Evolutionary conservation across 2,797 vertebrate genomes (phyloP).

Genomic region (Tragopan temminckii): DNA sequence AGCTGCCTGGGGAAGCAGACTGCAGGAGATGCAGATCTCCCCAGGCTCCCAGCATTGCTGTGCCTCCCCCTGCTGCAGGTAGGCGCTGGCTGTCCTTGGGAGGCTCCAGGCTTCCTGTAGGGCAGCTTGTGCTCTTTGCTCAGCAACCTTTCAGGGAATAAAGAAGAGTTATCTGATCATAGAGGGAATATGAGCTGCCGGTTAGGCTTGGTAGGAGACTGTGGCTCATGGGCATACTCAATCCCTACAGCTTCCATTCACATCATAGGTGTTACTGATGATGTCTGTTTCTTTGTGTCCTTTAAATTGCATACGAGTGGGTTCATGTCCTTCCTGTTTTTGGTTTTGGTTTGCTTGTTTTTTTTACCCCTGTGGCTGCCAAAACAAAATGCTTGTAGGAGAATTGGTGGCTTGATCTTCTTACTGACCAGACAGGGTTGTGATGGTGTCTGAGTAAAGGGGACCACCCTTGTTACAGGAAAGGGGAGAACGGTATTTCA

Average conservation of each 20-base stretch:
- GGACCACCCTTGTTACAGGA: background rate
- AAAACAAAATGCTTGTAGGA: background rate
- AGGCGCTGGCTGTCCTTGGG: rapidly evolving
- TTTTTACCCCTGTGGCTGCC: background rate
- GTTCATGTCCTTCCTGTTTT: background rate
- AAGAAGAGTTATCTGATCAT: background rate
- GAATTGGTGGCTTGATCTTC: background rate
- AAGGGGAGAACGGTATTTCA: background rate
- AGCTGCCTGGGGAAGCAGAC: background rate
- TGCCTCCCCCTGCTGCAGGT: rapidly evolving
- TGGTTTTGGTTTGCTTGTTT: background rate
- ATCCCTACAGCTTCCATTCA: background rate
- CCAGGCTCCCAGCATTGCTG: background rate
- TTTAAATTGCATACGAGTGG: rapidly evolving
- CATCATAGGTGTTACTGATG: background rate
- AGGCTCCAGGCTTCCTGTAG: background rate
- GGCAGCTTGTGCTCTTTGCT: background rate
- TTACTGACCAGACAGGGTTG: background rate
- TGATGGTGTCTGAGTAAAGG: background rate
- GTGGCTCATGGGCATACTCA: background rate
- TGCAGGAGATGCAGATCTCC: background rate
- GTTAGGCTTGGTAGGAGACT: background rate
- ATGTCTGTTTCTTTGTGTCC: background rate
- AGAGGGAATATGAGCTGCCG: background rate
- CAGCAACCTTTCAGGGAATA: background rate